Evolutionary conservation across 2,888 invertebrate species (phyloP).

Genomic region (Eupithecia subumbrata): DNA sequence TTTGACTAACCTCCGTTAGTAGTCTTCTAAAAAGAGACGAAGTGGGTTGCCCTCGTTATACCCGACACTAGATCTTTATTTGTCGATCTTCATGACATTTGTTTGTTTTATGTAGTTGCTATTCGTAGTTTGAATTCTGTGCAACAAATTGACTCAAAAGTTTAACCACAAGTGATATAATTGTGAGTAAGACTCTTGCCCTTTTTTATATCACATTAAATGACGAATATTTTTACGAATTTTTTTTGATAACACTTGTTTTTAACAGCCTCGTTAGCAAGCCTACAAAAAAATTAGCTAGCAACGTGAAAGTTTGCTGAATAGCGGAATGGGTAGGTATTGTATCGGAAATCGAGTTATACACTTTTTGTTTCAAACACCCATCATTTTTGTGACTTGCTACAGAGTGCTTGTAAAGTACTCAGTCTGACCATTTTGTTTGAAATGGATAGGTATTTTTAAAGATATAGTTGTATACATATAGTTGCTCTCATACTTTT

Average conservation of each 20-base stretch:
- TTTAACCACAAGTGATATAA: too few species aligned
- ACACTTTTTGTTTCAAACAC: neutral
- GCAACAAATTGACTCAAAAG: too few species aligned
- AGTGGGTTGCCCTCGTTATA: too few species aligned
- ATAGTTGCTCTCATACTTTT: neutral
- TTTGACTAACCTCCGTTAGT: too few species aligned
- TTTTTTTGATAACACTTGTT: neutral
- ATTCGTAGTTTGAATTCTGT: too few species aligned
- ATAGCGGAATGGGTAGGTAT: neutral
- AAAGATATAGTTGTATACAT: neutral
- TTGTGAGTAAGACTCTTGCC: neutral
- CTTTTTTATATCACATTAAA: neutral
- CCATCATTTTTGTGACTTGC: neutral
- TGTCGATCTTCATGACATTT: too few species aligned
- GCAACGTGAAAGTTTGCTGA: neutral
- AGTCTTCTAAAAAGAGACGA: too few species aligned
- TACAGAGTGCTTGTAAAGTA: neutral
- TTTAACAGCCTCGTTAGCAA: constrained; percentile 3
- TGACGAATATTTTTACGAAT: neutral
- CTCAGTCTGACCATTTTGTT: neutral
- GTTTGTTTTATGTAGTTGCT: too few species aligned
- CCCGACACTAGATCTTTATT: too few species aligned
- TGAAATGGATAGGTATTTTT: neutral
- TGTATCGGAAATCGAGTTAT: neutral
- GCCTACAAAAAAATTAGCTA: neutral